phyloP scores from a whole-genome alignment of 1,140 invertebrate species.

The Aphelinus atriplicis region DNA sequence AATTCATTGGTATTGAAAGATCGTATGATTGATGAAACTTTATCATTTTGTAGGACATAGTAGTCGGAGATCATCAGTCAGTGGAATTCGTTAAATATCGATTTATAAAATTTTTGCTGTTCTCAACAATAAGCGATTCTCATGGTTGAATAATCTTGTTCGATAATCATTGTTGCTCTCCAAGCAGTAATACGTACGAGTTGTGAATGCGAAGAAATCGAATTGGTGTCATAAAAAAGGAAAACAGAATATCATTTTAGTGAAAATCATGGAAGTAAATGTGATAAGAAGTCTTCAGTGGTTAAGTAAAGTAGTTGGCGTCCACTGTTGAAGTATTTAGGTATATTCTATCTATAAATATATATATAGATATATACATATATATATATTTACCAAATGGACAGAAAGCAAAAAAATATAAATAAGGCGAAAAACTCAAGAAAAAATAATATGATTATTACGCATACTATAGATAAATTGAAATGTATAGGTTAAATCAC shows the following conservation, averaged over 20 bases:
- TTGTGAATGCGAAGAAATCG: slow-evolving; percentile 34
- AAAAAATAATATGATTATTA: slow-evolving; percentile 44
- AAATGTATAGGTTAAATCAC: slow-evolving; percentile 35
- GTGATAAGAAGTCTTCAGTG: slow-evolving; percentile 51
- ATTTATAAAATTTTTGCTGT: slow-evolving; percentile 10
- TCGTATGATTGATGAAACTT: neutral
- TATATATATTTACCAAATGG: slow-evolving; percentile 45
- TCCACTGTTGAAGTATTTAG: slow-evolving; percentile 47
- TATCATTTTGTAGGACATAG: slow-evolving; percentile 13
- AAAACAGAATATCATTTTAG: slow-evolving; percentile 39
- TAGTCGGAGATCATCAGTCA: slow-evolving; percentile 20
- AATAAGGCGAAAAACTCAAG: slow-evolving; percentile 49
- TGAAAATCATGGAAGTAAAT: slow-evolving; percentile 48
- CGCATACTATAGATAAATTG: neutral
- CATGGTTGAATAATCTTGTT: slow-evolving; percentile 18
- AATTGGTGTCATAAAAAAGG: slow-evolving; percentile 39
- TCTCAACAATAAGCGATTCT: slow-evolving; percentile 23
- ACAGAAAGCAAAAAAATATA: slow-evolving; percentile 47
- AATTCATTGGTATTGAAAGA: slow-evolving; percentile 14
- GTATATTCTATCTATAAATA: slow-evolving; percentile 49
- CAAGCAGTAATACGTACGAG: slow-evolving; percentile 26
- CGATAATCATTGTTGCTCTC: slow-evolving; percentile 24
- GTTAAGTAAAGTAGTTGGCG: slow-evolving; percentile 41
- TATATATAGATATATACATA: slow-evolving; percentile 44
- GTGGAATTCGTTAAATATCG: slow-evolving; percentile 14